These are phyloP conservation scores for Tretioscincus oriximinensis DNA, from an alignment of 2,113 vertebrate genomes.

Conservation along the genomic window DNA sequence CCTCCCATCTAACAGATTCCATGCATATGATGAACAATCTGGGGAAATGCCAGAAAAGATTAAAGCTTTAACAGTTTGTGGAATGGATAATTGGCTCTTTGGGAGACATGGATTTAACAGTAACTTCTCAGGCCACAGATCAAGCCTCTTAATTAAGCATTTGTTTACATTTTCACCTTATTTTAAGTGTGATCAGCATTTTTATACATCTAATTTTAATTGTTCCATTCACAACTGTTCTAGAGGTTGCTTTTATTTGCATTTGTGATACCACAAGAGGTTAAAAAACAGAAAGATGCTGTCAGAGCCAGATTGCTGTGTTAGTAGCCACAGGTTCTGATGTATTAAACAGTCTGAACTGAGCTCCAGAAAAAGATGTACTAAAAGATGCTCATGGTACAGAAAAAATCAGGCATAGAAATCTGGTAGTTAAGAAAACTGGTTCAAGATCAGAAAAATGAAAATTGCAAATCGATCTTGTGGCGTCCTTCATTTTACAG, in stretches of 20 bases:
- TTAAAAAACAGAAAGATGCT: not conserved
- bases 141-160: conserved; percentile 2
- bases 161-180: conserved; percentile 9
- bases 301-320: not conserved
- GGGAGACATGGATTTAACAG: conserved; percentile 35
- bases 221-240: conserved; percentile 20
- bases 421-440: conserved; percentile 1
- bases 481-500: too few relatives aligned
- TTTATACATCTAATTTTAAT: not conserved
- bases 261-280: not conserved
- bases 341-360: not conserved
- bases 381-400: not conserved
- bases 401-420: not conserved
- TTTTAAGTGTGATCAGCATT: not conserved
- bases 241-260: conserved; percentile 29
- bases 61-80: conserved; percentile 38
- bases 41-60: conserved; percentile 54
- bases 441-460: not conserved
- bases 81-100: conserved; percentile 51
- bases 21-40: conserved; percentile 42
- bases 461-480: not conserved
- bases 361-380: not conserved
- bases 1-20: conserved; percentile 40
- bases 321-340: not conserved
- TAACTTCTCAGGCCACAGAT: conserved; percentile 33